Base-by-base conservation (phyloP, 1,140 invertebrate species). In the Chelonus insularis region DNA sequence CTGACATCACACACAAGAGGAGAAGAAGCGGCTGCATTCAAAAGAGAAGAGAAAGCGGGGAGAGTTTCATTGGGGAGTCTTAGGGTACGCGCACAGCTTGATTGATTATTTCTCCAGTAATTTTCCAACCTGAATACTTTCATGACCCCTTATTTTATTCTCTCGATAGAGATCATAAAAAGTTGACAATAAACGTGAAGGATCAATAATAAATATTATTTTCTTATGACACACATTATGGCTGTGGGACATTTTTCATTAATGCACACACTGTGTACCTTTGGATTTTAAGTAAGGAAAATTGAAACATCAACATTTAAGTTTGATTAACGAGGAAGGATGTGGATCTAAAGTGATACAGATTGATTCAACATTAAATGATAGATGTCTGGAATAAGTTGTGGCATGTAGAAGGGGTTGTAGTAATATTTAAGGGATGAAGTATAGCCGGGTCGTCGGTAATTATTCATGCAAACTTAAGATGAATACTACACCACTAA, bases 91-190 rank as follows among this genome's bases (percentile, higher is more conserved):
- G 36, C 21, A 63, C 52, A 43, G 47, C 16, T 54, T 52, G 61
- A 63, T 63, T 63, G 57, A 63, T 63, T 63, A 63, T 57, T 63
- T 52, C 61, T 45, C 52, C 54, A n/a, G 60, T 57, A 62, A 62
- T 57, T 62, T 54, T 58, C 11, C 14, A 34, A 16, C 23, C 45
- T 12, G 36, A 29, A 48, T 43, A 45, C 34, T 29, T 6, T 41
- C 45, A 48, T 39, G n/a, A 9, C 25, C 18, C 12, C 9, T 34
- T 39, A n/a, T 57, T 47, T 47, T 57, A 43, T 47, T 32, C 29
- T 58, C n/a, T 16, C 16, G 11, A 56, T 18, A 37, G 36, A 37
- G 4, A 12, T 21, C 16, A 11, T 9, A 47, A 8, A 47, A 20
- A 12, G 4, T 41, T 12, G 37, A 16, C 43, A 18, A 47, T 14